Conservation (phyloP, 2,797 vertebrate genomes). For the Calcarius lapponicus region DNA sequence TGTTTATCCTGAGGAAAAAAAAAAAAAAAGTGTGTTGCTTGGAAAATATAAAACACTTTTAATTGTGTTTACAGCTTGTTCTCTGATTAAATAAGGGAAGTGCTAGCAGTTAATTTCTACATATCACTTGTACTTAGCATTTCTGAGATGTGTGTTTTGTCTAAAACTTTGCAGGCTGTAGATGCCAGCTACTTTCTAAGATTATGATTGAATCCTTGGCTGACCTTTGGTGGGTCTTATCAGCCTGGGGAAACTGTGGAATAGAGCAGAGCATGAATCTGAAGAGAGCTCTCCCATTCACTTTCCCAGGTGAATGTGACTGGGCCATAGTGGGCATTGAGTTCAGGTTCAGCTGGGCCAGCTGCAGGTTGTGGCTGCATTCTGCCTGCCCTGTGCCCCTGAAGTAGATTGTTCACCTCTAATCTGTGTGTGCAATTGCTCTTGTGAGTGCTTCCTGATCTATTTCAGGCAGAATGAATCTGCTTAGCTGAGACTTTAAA, state of each 20-base stretch:
- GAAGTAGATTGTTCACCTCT: not conserved
- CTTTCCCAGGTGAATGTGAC: not conserved
- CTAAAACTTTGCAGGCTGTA: not conserved
- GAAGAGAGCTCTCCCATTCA: not conserved
- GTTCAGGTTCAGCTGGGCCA: not conserved
- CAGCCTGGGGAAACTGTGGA: not conserved
- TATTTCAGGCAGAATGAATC: slow-evolving; percentile 30
- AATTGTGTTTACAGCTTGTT: not conserved
- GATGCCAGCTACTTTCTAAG: not conserved
- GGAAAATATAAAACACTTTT: not conserved
- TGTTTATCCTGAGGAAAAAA: not conserved
- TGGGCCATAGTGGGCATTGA: not conserved
- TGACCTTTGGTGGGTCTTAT: not conserved
- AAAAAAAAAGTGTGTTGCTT: not conserved
- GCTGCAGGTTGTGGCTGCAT: rapidly evolving
- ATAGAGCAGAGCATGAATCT: not conserved
- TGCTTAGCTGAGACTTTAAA: slow-evolving; percentile 43
- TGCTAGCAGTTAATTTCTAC: not conserved
- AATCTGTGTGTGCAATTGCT: not conserved
- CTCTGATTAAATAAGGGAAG: not conserved
- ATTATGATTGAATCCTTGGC: not conserved
- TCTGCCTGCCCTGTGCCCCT: not conserved
- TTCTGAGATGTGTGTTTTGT: not conserved
- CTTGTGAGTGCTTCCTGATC: not conserved
- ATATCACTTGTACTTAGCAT: not conserved